Base-by-base conservation (phyloP, 1,140 invertebrate species). In the Monochamus saltuarius region DNA sequence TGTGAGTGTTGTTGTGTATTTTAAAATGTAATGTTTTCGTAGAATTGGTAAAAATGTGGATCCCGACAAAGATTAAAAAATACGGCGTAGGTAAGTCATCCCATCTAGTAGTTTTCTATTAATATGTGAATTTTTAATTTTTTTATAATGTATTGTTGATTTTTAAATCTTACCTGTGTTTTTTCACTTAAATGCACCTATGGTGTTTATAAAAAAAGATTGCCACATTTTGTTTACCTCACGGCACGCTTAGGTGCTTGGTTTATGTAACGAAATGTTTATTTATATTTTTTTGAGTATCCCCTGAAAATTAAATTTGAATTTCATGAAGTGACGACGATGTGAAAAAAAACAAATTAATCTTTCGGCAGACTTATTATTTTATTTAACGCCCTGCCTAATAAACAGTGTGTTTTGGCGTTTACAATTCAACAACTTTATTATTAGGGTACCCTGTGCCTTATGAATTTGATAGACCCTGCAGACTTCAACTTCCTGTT, bases 41-140 rank as follows among this genome's bases (percentile, higher is more conserved):
- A 42, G 58, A 65, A 52, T 58, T 16, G 14, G 50, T 38, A 43
- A 74, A 69, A 64, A 85, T 85, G 83, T 85, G 84, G 84, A 82
- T 79, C 47, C 82, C 81, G 46, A 83, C 83, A 39, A 85, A 84
- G 69, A 83, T 78, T 29, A 84, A 83, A 61, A 85, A 85, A 76
- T 84, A 84, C 76, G 83, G 83, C 68, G 83, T 85, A 68, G 84
- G 84, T 85, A 75, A 83, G 83, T 83, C 49, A 35, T 35, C 22
- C 22, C 22, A 6, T 29, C 22, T 6, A 6, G 2, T 29, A 29
- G 2, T 29, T 29, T 29, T 29, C 22, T 6, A 29, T 29, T 29
- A 29, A 29, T 2, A 6, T 29, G 22, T 6, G 6, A 29, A 29
- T 29, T 29, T 29, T 29, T 29, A 6, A 29, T 29, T 29, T 29